Base-by-base conservation (phyloP, 2,888 invertebrate genomes). In the Gordius sp. region DNA sequence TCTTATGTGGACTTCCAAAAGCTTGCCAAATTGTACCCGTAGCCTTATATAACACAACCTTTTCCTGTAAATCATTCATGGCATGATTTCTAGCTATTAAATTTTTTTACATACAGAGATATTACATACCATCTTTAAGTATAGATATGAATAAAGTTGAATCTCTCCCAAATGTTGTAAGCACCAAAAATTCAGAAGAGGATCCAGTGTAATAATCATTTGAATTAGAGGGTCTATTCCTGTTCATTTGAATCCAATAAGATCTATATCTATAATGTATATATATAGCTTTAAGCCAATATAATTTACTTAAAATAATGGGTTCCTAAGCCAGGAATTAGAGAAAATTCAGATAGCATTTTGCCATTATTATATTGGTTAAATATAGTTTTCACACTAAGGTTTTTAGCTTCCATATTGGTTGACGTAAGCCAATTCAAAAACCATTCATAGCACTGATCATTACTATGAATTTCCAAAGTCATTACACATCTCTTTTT, bases 1-100 rank as follows among this genome's bases (percentile, higher is more conserved):
- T 76, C 62, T 80, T 78, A 52, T 84, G 74, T 0, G 91, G 84
- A 70, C 87, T 86, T 0, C 97, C 97, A 68, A 93, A 87, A 41
- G 79, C 81, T 56, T 89, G 72, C 97, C 97, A 97, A 66, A 97
- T 93, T 2, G 85, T 78, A 1, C 93, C 93, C 75, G 85, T 77
- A 0, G 89, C 87, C 27, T 80, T 79, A 68, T 87, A 89, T 78
- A 87, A 84, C 28, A 87, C 76, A 1, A 86, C 85, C 73, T 82
- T 82, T 0, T 87, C 87, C 72, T 86, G 82, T 65, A 82, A 79
- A 65, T 80, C 77, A 65, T 78, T 78, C 57, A 86, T 69, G 1
- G 85, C 86, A 75, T 82, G 76, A 64, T 78, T 76, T 67, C 83
- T 76, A 60, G 86, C 85, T 73, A n/a, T n/a, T n/a, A n/a, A n/a